Conservation (phyloP, 2,797 vertebrate genomes). For the Euthynnus affinis region DNA sequence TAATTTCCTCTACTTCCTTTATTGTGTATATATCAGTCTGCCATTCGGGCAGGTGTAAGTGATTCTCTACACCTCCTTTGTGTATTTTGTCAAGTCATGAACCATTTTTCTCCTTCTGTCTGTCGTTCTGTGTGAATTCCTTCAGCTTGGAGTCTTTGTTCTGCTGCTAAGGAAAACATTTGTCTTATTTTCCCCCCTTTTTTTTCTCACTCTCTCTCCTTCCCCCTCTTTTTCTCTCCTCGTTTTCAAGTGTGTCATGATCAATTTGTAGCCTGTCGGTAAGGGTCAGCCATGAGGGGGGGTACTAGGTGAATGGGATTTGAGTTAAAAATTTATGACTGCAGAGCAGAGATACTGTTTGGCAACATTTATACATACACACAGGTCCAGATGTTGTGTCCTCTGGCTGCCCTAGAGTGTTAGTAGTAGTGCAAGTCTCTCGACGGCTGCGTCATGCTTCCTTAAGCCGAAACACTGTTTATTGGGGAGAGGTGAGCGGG, state of each 20-base stretch:
- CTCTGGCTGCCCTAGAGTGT: constrained; percentile 71
- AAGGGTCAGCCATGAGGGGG: constrained; percentile 28
- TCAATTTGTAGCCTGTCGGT: constrained; percentile 67
- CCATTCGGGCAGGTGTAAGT: constrained; percentile 58
- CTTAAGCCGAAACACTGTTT: constrained; percentile 59
- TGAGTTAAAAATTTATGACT: constrained; percentile 63
- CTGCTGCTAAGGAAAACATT: constrained; percentile 66
- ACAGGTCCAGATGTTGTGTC: constrained; percentile 79
- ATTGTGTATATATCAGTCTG: not conserved
- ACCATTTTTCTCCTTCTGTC: constrained; percentile 32
- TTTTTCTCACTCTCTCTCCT: constrained; percentile 4
- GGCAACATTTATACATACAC: constrained; percentile 59
- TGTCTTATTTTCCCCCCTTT: constrained; percentile 12
- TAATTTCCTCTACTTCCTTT: constrained; percentile 64
- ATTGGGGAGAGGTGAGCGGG: constrained; percentile 52
- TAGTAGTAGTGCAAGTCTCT: constrained; percentile 48
- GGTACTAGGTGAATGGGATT: constrained; percentile 59
- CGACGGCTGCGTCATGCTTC: constrained; percentile 45
- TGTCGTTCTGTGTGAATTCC: constrained; percentile 47
- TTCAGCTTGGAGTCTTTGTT: constrained; percentile 55
- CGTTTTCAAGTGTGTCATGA: constrained; percentile 46
- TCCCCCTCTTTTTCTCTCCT: not conserved
- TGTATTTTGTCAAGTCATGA: constrained; percentile 48
- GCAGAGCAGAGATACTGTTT: constrained; percentile 66
- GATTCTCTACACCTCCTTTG: constrained; percentile 54